Conservation (phyloP, 30 jellyfish, hydroid and myxozoan genomes). For the Hydractinia echinata region DNA sequence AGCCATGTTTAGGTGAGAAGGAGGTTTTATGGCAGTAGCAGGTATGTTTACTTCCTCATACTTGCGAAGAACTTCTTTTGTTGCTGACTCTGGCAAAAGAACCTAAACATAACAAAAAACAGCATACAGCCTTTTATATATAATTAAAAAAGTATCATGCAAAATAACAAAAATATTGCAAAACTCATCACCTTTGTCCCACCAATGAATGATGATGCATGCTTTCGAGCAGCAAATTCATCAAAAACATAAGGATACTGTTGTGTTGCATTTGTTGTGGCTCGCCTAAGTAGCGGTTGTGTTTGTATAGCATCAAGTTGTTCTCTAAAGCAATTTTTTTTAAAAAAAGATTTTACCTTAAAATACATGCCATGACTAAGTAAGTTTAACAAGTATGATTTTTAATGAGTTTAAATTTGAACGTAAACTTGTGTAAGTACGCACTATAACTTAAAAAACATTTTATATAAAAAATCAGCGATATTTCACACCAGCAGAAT, state of each 20-base stretch:
- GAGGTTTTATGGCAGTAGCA: constrained; percentile 79
- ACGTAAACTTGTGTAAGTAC: no score
- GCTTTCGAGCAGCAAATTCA: constrained; percentile 64
- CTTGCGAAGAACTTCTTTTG: constrained; percentile 37
- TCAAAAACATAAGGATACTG: constrained; percentile 89
- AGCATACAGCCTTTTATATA: background rate
- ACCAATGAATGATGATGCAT: constrained; percentile 67
- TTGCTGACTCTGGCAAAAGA: constrained; percentile 73
- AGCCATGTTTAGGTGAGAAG: constrained; percentile 63
- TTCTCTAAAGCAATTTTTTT: background rate
- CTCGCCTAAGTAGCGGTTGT: constrained; percentile 31
- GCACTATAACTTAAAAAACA: no score
- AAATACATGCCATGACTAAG: no score
- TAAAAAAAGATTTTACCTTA: no score
- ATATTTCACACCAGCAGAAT: no score
- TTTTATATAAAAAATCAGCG: no score
- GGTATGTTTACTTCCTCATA: constrained; percentile 90
- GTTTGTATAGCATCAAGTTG: constrained; percentile 21
- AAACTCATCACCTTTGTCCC: constrained; percentile 61
- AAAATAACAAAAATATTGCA: background rate
- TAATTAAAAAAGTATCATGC: background rate
- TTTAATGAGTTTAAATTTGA: no score
- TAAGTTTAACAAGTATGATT: no score
- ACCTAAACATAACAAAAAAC: constrained; percentile 36
- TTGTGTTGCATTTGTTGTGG: constrained; percentile 32